Evolutionary conservation across 2,113 vertebrate genomes (phyloP), one percentile per base, ranked within the genome.

Genomic region (Odobenus rosmarus): DNA sequence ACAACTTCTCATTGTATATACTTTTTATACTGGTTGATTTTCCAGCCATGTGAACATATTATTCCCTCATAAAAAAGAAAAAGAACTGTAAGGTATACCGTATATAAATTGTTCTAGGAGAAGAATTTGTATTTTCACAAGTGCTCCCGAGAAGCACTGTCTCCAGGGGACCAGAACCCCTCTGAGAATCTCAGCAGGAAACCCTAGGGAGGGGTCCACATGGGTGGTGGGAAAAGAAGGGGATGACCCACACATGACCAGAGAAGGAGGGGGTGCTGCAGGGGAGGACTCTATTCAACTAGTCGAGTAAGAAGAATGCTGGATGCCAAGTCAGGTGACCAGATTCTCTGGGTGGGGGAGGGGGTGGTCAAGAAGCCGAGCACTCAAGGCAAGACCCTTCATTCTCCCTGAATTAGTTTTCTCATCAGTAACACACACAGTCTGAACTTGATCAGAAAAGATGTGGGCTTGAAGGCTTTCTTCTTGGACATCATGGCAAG

Each of bases 201-300:
- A 23, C 51, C 46, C 31, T 5, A 36, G 71, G n/a, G 5, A 51
- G 61, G 49, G 61, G 33, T 55, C 31, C 0, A 1, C 21, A 31
- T 33, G 23, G 39, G 67, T 6, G 39, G 18, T 71, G n/a, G 49
- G 53, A 39, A 39, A 49, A 42, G 36, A 9, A 71, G 4, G 28
- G 19, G 59, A 26, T 96, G 93, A 96, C 28, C 14, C 36, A 39
- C 95, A 96, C 31, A 12, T 87, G 93, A 94, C 51, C 6, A 2
- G 42, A 94, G 49, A 71, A 55, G 92, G 84, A 90, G 61, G n/a
- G 28, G 36, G n/a, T 69, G 59, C 53, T 9, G 7, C 4, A 3
- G 36, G 36, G n/a, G 18, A 10, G 26, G 33, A 23, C 7, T 36
- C 46, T 14, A 15, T 49, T 95, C 80, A 90, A 95, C 90, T 69